A percentile compares a stretch with the other conserved stretches of the same genome.
These are phyloP conservation scores for Zeus faber DNA, from an alignment of 2,113 vertebrate species.

Conservation along the genomic window DNA sequence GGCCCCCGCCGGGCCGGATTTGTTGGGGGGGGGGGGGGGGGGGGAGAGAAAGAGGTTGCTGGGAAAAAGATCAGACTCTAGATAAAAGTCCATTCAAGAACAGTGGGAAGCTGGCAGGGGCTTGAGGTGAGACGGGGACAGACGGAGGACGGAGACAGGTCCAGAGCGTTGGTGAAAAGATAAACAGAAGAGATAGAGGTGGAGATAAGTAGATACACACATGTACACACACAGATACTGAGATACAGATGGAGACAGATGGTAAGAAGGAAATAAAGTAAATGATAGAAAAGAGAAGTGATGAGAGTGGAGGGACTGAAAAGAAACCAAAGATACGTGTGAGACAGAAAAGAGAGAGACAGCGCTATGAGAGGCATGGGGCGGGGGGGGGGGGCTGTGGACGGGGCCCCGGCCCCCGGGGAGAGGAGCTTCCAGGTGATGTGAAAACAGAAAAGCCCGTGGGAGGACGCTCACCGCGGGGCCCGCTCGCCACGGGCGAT, in stretches of 20 bases:
- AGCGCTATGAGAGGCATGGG: not conserved
- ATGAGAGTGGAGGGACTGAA: no score
- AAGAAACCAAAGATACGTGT: no score
- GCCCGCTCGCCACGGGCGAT: no score
- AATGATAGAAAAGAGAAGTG: no score
- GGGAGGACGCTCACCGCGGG: constrained; percentile 15
- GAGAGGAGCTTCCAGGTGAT: constrained; percentile 41
- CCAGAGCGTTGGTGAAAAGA: not conserved
- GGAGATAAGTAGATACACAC: not conserved
- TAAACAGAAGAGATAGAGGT: not conserved
- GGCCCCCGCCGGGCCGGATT: no score
- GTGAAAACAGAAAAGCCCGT: constrained; percentile 24
- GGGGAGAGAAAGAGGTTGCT: not conserved
- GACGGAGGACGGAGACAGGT: not conserved
- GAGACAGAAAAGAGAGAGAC: no score
- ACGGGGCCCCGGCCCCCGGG: not conserved
- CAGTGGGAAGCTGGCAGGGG: not conserved
- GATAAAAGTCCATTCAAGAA: not conserved
- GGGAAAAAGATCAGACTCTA: no score
- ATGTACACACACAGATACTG: not conserved
- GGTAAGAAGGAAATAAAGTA: no score
- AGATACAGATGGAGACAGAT: constrained; percentile 11
- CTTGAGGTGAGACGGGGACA: not conserved
- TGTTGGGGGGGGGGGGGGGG: not conserved
- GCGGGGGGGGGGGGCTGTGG: not conserved